These are phyloP conservation scores for Raja brachyura DNA, from an alignment of 2,113 vertebrate genomes.

Conservation along the genomic window DNA sequence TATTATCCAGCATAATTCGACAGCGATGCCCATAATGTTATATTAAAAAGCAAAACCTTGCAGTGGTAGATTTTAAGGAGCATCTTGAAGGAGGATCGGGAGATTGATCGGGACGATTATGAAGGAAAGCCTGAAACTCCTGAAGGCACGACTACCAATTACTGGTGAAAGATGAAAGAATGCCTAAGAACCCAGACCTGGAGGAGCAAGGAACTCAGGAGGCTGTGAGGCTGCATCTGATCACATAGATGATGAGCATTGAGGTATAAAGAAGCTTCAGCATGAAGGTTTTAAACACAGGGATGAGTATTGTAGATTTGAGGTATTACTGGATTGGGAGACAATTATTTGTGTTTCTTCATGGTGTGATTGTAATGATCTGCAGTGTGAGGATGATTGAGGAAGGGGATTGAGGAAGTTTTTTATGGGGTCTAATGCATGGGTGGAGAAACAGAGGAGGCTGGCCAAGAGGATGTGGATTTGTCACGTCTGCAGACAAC, in stretches of 20 bases:
- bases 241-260: not conserved
- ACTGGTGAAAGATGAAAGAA: not conserved
- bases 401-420: not conserved
- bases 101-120: not conserved
- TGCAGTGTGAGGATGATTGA: no score
- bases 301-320: not conserved
- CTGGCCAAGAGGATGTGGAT: no score
- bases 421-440: not conserved
- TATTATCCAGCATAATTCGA: not conserved
- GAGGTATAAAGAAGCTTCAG: not conserved
- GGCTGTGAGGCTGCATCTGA: not conserved
- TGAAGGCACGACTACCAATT: not conserved
- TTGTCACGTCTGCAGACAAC: no score
- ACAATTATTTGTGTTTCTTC: no score
- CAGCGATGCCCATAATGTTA: not conserved
- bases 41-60: not conserved
- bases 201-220: not conserved
- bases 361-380: no score
- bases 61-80: not conserved
- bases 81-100: not conserved
- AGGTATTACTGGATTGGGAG: not conserved
- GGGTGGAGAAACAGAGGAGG: not conserved
- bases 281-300: not conserved
- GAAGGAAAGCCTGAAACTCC: not conserved
- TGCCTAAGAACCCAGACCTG: not conserved